These are phyloP conservation scores for Psilopsiagon aymara DNA, from an alignment of 2,113 vertebrate species.

Conservation along the genomic window DNA sequence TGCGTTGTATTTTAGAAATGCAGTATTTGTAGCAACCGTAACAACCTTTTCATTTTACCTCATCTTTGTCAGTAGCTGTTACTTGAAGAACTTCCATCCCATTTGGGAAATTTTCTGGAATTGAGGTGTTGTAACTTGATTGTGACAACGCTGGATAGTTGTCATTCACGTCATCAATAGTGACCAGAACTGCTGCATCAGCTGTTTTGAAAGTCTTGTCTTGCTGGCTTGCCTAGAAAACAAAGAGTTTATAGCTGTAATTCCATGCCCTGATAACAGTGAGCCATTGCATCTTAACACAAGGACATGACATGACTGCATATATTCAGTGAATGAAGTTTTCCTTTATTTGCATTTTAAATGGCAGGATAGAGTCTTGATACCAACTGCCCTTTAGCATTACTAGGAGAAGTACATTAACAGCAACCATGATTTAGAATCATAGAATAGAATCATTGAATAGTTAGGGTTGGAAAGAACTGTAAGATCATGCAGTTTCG, in stretches of 20 bases:
- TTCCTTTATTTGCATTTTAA: neutral
- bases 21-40: neutral
- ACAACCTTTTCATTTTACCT: conserved; percentile 48
- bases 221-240: conserved; percentile 76
- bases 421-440: neutral
- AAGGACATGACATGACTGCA: neutral
- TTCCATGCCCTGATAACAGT: neutral
- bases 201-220: conserved; percentile 75
- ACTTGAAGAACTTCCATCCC: conserved; percentile 65
- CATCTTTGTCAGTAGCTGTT: conserved; percentile 71
- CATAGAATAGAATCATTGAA: too few relatives aligned
- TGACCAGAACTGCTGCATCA: conserved; percentile 71
- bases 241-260: neutral
- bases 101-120: conserved; percentile 76
- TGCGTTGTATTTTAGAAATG: neutral
- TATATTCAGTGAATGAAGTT: neutral
- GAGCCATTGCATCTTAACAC: neutral
- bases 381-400: neutral
- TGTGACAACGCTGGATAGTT: conserved; percentile 68
- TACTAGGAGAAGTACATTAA: neutral
- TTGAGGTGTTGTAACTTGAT: conserved; percentile 24
- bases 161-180: conserved; percentile 76
- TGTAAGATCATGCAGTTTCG: too few relatives aligned
- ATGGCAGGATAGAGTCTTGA: neutral
- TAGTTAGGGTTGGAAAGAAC: too few relatives aligned